Evolutionary conservation across 2,888 invertebrate species (phyloP), one percentile per base, ranked within the genome.

Genomic region (Chloroclystis v-ata): DNA sequence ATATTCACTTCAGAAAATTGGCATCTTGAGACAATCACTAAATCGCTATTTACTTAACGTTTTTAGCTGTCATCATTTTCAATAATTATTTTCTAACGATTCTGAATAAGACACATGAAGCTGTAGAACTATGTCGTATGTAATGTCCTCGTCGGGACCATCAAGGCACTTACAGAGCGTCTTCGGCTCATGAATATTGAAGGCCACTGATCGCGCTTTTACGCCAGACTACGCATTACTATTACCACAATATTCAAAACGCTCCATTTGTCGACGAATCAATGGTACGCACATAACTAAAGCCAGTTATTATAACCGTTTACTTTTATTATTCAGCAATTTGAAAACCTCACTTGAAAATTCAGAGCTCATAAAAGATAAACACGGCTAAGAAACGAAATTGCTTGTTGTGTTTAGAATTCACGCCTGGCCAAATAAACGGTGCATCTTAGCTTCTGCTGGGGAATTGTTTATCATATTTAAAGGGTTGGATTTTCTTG

Each of bases 101-200:
- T 10, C 1, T 13, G 46, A 20, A 9, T 49, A 10, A 44, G 45
- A 28, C 44, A 49, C 54, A 52, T 40, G 44, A 41, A 41, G 46
- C 40, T 47, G 39, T 47, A 49, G 53, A 56, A 54, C 51, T 59
- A 56, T 56, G 26, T 37, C 16, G 12, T 50, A 49, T 43, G 35
- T 50, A 44, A 41, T 44, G 54, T 53, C 51, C 49, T 46, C 53
- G 52, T 49, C 50, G 51, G 49, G 50, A 52, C 41, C 52, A 40
- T 48, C 48, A 52, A 52, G 60, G 60, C 67, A 61, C 70, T 59
- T 57, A 61, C 65, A 59, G 60, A 60, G 69, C 71, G 47, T 61
- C 61, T 59, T 64, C 65, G 66, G 60, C 69, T 82, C 82, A 82
- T 84, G 83, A 82, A 84, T 84, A 84, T 84, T 79, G 75, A 82